Base-by-base conservation (phyloP, 2,888 invertebrate species). In the Nephrocerus scutellatus region DNA sequence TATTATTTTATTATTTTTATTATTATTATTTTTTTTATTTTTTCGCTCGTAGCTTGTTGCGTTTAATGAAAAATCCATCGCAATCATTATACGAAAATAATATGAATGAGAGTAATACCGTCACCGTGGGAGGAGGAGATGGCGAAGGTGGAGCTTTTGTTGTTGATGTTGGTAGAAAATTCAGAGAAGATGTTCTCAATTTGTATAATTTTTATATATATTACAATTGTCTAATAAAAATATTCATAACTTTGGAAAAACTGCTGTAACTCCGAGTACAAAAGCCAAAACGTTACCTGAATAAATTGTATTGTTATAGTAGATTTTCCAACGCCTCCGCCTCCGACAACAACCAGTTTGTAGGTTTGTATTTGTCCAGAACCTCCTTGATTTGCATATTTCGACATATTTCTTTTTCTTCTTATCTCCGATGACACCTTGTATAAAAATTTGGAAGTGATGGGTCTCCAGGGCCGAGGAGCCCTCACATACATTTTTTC, bases 281-380 rank as follows among this genome's bases (percentile, higher is more conserved):
- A 41, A 33, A 25, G 30, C 13, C 21, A 23, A 34, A 38, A 16
- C 6, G 48, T 57, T 76, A 93, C 95, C 84, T 95, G 95, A 67
- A 96, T 95, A 72, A 96, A 97, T 72, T 97, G 96, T 70, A 97
- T 89, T 55, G 96, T 97, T 64, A 96, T 84, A 54, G 96, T 95
- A 60, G 92, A 93, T 76, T 97, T 97, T 59, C 97, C 97, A 52
- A 97, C 97, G 60, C 96, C 96, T 51, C 97, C 97, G 38, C 92
- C 93, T 46, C 97, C 96, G 52, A 96, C 93, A 47, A 97, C 95
- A 42, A 96, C 96, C 57, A 97, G 74, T 73, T 93, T 91, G 68
- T 87, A 90, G 30, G 85, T 87, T 53, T 85, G 85, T 48, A 82
- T 80, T 68, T 82, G 84, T 59, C 71, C 46, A 26, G 51, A 40